Evolutionary conservation across 2,888 invertebrate species (phyloP).

Genomic region (Nemapogon koenigi): DNA sequence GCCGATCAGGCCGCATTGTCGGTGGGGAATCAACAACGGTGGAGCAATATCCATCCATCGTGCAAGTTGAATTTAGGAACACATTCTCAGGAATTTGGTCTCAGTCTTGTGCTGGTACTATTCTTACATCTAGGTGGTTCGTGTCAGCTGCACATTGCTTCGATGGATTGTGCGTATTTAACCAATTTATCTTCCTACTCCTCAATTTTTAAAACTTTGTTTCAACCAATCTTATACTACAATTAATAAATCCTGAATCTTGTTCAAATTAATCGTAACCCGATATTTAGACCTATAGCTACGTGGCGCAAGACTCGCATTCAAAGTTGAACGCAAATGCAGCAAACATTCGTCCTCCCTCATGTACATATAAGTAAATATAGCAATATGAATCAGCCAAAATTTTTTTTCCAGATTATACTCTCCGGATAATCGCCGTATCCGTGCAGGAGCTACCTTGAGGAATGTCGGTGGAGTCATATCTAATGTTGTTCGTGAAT

Average conservation of each 20-base stretch:
- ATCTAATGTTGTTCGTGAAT: slow-evolving; percentile 15
- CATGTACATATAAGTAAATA: too few species aligned
- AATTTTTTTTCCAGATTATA: slow-evolving; percentile 24
- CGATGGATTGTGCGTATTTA: slow-evolving; percentile 12
- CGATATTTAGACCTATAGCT: too few species aligned
- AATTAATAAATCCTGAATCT: too few species aligned
- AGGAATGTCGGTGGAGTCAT: slow-evolving; percentile 32
- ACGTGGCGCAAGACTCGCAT: too few species aligned
- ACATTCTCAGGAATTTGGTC: slow-evolving; percentile 22
- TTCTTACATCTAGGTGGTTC: slow-evolving; percentile 23
- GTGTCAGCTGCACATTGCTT: slow-evolving; percentile 31
- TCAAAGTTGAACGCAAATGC: too few species aligned
- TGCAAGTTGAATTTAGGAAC: slow-evolving; percentile 22
- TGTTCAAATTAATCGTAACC: too few species aligned
- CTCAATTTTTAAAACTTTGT: too few species aligned
- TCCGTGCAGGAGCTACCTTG: slow-evolving; percentile 32
- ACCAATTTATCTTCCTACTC: too few species aligned
- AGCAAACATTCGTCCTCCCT: too few species aligned
- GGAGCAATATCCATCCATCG: slow-evolving; percentile 24
- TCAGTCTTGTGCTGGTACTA: slow-evolving; percentile 27
- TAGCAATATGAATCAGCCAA: too few species aligned
- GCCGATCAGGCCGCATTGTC: slow-evolving; percentile 22
- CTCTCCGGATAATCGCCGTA: slow-evolving; percentile 22
- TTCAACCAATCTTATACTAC: too few species aligned
- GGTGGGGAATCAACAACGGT: slow-evolving; percentile 27